Conservation (phyloP, 2,888 invertebrate genomes). For the Gnatocerus cornutus region DNA sequence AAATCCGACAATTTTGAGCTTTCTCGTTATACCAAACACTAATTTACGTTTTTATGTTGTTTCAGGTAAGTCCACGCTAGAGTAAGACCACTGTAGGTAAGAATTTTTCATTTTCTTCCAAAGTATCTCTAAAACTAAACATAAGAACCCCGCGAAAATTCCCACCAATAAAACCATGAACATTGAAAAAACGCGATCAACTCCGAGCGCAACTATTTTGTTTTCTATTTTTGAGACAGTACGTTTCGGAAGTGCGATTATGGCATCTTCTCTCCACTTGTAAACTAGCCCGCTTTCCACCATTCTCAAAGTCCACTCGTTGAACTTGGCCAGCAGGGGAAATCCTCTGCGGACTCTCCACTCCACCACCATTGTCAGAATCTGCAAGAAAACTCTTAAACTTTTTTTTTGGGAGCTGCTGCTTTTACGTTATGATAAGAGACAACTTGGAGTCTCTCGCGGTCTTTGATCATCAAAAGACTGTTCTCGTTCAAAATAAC, state of each 20-base stretch:
- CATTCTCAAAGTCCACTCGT: not conserved
- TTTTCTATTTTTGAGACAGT: no score
- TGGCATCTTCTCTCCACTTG: constrained; percentile 7
- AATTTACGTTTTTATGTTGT: no score
- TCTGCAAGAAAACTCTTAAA: no score
- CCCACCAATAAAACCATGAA: not conserved
- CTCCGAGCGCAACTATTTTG: not conserved
- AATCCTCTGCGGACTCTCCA: constrained; percentile 12
- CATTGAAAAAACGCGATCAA: not conserved
- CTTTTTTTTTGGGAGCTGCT: not conserved
- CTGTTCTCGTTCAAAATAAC: not conserved
- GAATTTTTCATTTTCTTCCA: not conserved
- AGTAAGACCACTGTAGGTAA: no score
- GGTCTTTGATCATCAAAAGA: not conserved
- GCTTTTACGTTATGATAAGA: no score
- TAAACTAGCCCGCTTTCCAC: constrained; percentile 1
- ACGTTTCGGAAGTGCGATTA: not conserved
- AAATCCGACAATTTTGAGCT: no score
- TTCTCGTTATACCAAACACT: no score
- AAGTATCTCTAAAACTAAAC: not conserved
- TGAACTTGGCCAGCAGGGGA: not conserved
- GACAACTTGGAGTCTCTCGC: not conserved
- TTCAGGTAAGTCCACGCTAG: no score
- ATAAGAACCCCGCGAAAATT: not conserved
- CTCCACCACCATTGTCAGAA: not conserved